Conservation (phyloP, 1,140 invertebrate species). For the Lethrus apterus region DNA sequence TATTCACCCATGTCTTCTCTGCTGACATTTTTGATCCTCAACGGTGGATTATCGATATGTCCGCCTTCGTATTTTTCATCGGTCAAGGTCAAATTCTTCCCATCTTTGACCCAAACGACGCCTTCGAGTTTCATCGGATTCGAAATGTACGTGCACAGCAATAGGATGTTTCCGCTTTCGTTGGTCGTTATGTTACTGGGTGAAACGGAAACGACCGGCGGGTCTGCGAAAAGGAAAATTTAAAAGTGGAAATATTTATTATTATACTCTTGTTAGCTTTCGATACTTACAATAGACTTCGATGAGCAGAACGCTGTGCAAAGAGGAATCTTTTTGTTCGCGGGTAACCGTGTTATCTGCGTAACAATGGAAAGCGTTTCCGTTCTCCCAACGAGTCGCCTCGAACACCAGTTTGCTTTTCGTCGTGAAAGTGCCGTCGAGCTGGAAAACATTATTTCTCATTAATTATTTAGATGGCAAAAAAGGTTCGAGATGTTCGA, state of each 20-base stretch:
- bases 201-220: slow-evolving; percentile 66
- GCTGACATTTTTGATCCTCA: slow-evolving; percentile 69
- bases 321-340: slow-evolving; percentile 60
- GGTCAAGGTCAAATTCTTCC: slow-evolving; percentile 55
- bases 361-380: slow-evolving; percentile 67
- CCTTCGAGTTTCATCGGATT: slow-evolving; percentile 69
- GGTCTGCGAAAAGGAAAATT: slow-evolving; percentile 72
- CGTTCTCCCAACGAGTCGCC: slow-evolving; percentile 75
- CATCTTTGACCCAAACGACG: slow-evolving; percentile 71
- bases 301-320: slow-evolving; percentile 58
- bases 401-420: slow-evolving; percentile 68
- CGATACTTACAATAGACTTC: slow-evolving; percentile 78
- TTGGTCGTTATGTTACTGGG: slow-evolving; percentile 70
- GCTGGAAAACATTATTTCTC: too few relatives aligned
- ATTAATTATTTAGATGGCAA: slow-evolving; percentile 5
- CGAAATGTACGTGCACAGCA: slow-evolving; percentile 73
- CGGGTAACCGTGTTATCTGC: slow-evolving; percentile 73
- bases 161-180: slow-evolving; percentile 57
- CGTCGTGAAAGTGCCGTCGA: slow-evolving; percentile 71
- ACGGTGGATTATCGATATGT: slow-evolving; percentile 59
- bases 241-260: background rate
- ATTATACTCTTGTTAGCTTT: background rate
- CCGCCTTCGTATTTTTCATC: slow-evolving; percentile 67
- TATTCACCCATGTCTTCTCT: slow-evolving; percentile 74
- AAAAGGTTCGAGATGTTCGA: too few relatives aligned